Evolutionary conservation across 2,888 invertebrate genomes (phyloP), one percentile per base, ranked within the genome.

Genomic region (Parnassius mnemosyne): DNA sequence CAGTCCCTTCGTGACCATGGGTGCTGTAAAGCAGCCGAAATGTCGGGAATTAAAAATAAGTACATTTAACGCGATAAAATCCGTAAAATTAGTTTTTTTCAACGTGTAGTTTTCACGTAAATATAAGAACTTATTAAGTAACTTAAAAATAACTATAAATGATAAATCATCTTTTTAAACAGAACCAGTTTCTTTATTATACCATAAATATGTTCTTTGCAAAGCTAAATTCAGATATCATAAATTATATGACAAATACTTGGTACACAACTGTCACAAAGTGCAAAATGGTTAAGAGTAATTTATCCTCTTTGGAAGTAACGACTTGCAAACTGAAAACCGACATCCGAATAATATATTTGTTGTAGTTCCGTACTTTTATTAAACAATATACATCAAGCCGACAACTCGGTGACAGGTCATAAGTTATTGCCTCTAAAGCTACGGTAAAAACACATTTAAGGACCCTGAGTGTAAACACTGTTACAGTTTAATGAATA

Each of bases 361-460:
- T 50, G 12, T 41, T 42, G 43, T 11, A 43, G 43, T 43, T 59
- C 13, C 34, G 46, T 43, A 55, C 46, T 56, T 61, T 61, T 53
- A 57, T 61, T 57, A 49, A 53, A 53, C 53, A 44, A 61, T 47
- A 61, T 53, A 52, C 49, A 61, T 61, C 57, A 61, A 52, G 56
- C 51, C 42, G 61, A 57, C 61, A 61, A 57, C 52, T 47, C 47
- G 57, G 47, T 52, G 57, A 52, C 57, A 46, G 52, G 10, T 11
- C 20, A 12, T 61, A 61, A 57, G 51, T 61, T 53, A 61, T 61
- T 56, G 34, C 57, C 56, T 34, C n/a, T 47, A 61, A 57, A 20
- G 52, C n/a, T 47, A 61, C 53, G 42, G 52, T 56, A 61, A 44
- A 56, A 34, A 41, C 44, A 51, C 9, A 44, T 51, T 56, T 52